Conservation (phyloP, 2,888 invertebrate genomes). For the Protula sp. region DNA sequence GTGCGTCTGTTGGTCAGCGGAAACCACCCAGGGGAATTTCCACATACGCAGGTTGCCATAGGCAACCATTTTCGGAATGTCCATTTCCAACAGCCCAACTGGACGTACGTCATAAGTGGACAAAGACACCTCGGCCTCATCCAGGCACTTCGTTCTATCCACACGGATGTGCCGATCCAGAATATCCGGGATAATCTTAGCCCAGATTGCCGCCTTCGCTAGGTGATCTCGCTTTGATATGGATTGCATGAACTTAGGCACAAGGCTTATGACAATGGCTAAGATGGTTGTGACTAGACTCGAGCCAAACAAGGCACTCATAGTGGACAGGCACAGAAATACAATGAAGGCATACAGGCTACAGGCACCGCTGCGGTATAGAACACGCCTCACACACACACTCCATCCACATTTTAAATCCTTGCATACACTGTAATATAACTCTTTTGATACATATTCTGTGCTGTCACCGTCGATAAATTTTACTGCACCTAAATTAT, state of each 20-base stretch:
- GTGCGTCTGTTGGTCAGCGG: conserved; percentile 27
- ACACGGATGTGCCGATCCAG: conserved; percentile 27
- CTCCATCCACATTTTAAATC: conserved; percentile 26
- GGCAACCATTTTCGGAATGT: conserved; percentile 18
- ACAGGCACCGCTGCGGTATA: conserved; percentile 11
- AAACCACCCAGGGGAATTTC: conserved; percentile 29
- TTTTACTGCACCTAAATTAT: conserved; percentile 30
- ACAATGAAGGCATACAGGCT: conserved; percentile 19
- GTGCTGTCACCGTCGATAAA: conserved; percentile 30
- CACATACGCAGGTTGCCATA: conserved; percentile 22
- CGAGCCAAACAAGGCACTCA: conserved; percentile 17
- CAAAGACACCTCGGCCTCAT: conserved; percentile 21
- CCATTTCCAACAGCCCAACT: conserved; percentile 25
- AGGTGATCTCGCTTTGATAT: not conserved
- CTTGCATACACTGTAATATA: conserved; percentile 27
- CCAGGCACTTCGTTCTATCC: conserved; percentile 20
- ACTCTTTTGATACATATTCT: conserved; percentile 29
- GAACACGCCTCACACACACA: conserved; percentile 15
- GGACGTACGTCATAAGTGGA: conserved; percentile 30
- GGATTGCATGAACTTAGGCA: conserved; percentile 20
- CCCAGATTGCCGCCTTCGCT: conserved; percentile 17
- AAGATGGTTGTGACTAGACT: conserved; percentile 8
- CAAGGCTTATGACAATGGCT: conserved; percentile 10
- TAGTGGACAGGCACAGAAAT: conserved; percentile 14
- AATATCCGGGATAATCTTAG: conserved; percentile 26